Evolutionary conservation across 64 coral and sea anemone genomes (phyloP), one percentile per base, ranked within the genome.

Genomic region (Montipora foliosa): DNA sequence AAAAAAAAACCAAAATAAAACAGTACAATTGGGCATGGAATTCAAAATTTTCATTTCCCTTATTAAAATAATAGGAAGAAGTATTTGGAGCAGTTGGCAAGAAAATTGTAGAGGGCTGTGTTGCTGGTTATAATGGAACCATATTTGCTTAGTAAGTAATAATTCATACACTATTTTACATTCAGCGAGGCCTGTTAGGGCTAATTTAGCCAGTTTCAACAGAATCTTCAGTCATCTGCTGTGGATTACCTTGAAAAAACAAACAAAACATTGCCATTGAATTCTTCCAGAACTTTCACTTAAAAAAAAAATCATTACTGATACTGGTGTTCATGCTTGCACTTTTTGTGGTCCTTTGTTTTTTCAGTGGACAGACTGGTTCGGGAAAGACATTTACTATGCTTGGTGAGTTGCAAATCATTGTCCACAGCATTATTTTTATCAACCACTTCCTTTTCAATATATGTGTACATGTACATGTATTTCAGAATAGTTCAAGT

Each of bases 311-410:
- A 57, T 37, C 1, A 37, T 37, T 37, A 0, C 37, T 37, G 37
- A 37, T 37, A 0, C 37, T 37, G 37, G 37, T 37, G 1, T 37
- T 11, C 68, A 60, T 57, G 7, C 25, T 44, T 0, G 77, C 4
- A 10, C 14, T 53, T 11, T n/a, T 68, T 22, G 12, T 87, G 13
- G 12, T 74, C 22, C 4, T 70, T 49, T 84, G 89, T 4, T 77
- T 81, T 78, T 8, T 82, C 81, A 99, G 98, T 95, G 98, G 98
- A 47, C 98, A 99, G 74, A 99, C 95, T 44, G 97, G 97, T 6
- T 99, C 97, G 89, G 97, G 97, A 0, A 99, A 99, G 74, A 99
- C 97, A 1, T 98, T 98, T 70, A 98, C 97, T 15, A 98, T 98
- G 97, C 94, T 98, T 91, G 97, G 97, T 98, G 73, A 95, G 87